Percentiles rank a stretch among this genome's conserved stretches.
These are phyloP conservation scores for Ferrisia virgata DNA, from an alignment of 2,888 invertebrate genomes.

Conservation along the genomic window DNA sequence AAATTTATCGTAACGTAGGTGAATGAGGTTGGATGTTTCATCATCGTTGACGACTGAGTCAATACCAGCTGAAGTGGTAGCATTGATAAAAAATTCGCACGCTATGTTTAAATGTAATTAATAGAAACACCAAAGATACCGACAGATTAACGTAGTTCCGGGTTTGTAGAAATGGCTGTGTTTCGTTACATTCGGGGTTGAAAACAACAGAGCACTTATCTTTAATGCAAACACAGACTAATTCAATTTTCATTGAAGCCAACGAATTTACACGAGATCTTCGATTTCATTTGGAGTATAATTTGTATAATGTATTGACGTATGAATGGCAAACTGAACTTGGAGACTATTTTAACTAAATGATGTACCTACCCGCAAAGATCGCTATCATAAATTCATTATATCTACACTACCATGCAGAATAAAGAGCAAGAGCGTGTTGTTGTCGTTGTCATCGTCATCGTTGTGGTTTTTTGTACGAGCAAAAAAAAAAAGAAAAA, in stretches of 20 bases:
- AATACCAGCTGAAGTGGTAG: too few relatives aligned
- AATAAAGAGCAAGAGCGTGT: too few relatives aligned
- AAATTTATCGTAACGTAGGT: not conserved
- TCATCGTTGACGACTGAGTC: too few relatives aligned
- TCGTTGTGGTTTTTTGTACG: not conserved
- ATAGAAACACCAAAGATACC: not conserved
- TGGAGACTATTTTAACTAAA: not conserved
- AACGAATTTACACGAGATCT: not conserved
- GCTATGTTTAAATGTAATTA: not conserved
- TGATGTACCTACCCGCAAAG: not conserved
- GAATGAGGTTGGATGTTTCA: too few relatives aligned
- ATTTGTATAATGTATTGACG: not conserved
- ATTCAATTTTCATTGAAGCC: not conserved
- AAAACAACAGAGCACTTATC: not conserved
- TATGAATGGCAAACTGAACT: not conserved
- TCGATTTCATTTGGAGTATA: not conserved
- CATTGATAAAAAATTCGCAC: not conserved
- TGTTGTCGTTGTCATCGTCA: not conserved
- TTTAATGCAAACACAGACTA: not conserved
- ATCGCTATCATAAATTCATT: not conserved
- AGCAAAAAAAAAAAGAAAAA: not conserved
- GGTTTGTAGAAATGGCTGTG: not conserved
- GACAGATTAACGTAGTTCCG: not conserved
- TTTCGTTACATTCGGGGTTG: not conserved
- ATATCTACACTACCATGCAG: too few relatives aligned